These are phyloP conservation scores for Apamea sordens DNA, from an alignment of 2,888 invertebrate genomes.

Conservation along the genomic window DNA sequence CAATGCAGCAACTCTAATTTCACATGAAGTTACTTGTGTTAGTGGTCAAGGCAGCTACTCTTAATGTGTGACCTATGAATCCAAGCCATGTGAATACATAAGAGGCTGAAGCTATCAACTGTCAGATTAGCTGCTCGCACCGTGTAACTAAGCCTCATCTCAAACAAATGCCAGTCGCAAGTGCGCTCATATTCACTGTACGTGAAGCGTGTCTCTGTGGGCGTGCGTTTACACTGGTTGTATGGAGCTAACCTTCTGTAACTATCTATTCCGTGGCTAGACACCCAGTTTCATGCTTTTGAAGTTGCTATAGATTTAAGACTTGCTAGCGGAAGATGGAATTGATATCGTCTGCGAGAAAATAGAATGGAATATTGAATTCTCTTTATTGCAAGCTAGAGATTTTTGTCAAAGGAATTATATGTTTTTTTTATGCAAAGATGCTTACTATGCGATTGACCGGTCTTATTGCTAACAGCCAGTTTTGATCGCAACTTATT, in stretches of 20 bases:
- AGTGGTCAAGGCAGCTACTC: too few species aligned
- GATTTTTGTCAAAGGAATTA: constrained; percentile 16
- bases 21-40: too few species aligned
- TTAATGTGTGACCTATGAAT: too few species aligned
- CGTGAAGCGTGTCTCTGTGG: background rate
- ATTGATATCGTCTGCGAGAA: constrained; percentile 38
- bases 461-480: constrained; percentile 8
- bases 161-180: background rate
- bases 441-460: background rate
- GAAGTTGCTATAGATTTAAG: constrained; percentile 38
- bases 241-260: background rate
- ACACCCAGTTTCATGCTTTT: constrained; percentile 34
- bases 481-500: background rate
- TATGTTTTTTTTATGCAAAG: background rate
- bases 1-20: background rate
- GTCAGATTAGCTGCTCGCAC: background rate
- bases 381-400: constrained; percentile 32
- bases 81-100: too few species aligned
- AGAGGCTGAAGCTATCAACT: background rate
- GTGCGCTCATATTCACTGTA: background rate
- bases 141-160: background rate
- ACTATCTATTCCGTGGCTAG: background rate
- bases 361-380: constrained; percentile 52
- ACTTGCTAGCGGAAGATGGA: constrained; percentile 34
- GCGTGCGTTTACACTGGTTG: too few species aligned